These are phyloP conservation scores for Neoniphon sammara DNA, from an alignment of 2,797 vertebrate genomes.

Conservation along the genomic window DNA sequence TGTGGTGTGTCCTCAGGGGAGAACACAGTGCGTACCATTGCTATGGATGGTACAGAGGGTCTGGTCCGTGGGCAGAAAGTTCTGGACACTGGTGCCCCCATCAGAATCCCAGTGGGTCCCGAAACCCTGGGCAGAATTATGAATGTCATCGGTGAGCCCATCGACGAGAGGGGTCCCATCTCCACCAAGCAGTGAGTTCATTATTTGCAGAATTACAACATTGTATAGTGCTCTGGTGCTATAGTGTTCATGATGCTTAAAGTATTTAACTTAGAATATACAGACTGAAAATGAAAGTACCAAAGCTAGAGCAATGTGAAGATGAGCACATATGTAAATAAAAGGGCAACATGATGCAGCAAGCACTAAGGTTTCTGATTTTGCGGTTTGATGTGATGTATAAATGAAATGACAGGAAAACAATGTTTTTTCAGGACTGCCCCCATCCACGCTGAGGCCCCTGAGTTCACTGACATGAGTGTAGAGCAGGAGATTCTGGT, in stretches of 20 bases:
- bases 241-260: too few species aligned
- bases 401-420: neutral
- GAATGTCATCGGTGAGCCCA: conserved; percentile 98
- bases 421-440: conserved; percentile 83
- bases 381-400: too few species aligned
- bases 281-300: too few species aligned
- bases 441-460: conserved; percentile 96
- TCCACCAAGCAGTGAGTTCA: conserved; percentile 91
- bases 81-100: conserved; percentile 93
- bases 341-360: too few species aligned
- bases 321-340: too few species aligned
- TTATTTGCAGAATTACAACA: too few species aligned
- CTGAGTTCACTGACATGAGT: conserved; percentile 98
- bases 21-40: conserved; percentile 96
- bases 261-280: neutral
- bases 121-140: conserved; percentile 97
- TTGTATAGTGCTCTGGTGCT: too few species aligned
- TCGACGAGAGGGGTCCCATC: conserved; percentile 97
- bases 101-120: conserved; percentile 97
- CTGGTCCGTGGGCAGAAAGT: conserved; percentile 96
- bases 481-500: conserved; percentile 99
- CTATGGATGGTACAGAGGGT: conserved; percentile 97
- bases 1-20: conserved; percentile 83
- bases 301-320: too few species aligned
- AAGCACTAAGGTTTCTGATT: too few species aligned